Conservation (phyloP, 2,888 invertebrate species). For the Ephialtes manifestator region DNA sequence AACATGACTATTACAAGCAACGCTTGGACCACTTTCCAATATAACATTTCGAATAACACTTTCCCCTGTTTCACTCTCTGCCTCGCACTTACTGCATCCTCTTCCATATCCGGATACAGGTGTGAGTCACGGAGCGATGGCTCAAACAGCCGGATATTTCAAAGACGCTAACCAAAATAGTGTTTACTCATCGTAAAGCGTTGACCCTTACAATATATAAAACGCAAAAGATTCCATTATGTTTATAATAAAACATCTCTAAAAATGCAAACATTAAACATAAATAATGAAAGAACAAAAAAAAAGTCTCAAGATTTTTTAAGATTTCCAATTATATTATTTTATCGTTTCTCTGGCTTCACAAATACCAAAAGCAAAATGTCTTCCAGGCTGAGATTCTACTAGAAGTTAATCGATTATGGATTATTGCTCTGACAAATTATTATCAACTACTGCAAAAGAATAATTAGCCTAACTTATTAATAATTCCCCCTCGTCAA, state of each 20-base stretch:
- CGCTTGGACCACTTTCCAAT: conserved; percentile 52
- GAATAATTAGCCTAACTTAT: too few species aligned
- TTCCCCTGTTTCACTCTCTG: conserved; percentile 20
- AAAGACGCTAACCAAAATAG: not conserved
- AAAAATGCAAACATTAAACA: not conserved
- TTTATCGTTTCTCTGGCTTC: too few species aligned
- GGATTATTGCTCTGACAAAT: too few species aligned
- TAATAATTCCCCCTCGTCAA: too few species aligned
- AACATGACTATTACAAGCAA: conserved; percentile 38
- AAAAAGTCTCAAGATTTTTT: too few species aligned
- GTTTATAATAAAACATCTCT: not conserved
- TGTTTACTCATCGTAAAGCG: not conserved
- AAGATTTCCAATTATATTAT: too few species aligned
- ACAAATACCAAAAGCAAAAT: too few species aligned
- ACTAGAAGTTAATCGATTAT: too few species aligned
- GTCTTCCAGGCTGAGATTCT: too few species aligned
- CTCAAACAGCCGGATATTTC: conserved; percentile 5
- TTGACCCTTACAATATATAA: not conserved
- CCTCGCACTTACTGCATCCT: conserved; percentile 6
- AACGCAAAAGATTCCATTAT: not conserved
- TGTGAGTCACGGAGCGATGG: conserved; percentile 22
- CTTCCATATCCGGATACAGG: conserved; percentile 34
- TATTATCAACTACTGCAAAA: too few species aligned
- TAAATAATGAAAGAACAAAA: not conserved
- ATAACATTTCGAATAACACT: conserved; percentile 30